phyloP scores from a whole-genome alignment of 2,888 invertebrate genomes.

The Orthonychiurus folsomi region DNA sequence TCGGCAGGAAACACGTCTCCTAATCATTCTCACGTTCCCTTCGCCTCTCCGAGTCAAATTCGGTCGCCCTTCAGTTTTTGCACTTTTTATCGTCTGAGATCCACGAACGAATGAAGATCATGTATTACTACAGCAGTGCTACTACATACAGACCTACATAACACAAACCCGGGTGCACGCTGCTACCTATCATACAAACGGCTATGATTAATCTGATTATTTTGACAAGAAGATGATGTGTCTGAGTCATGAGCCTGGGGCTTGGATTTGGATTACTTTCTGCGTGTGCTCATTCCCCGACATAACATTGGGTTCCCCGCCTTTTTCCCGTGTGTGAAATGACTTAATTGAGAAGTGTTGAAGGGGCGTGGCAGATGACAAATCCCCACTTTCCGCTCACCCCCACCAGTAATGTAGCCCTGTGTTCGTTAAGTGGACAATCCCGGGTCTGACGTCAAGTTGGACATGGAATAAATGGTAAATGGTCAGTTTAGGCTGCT shows the following conservation, averaged over 20 bases:
- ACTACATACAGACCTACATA: no score
- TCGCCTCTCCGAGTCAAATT: neutral
- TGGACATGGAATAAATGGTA: constrained; percentile 6
- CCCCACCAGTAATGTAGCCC: no score
- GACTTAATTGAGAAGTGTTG: constrained; percentile 25
- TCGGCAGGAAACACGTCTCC: neutral
- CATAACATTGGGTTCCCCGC: no score
- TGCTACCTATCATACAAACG: neutral
- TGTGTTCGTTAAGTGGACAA: no score
- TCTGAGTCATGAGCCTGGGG: no score
- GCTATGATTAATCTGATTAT: neutral
- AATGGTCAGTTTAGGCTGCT: neutral
- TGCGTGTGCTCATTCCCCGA: neutral
- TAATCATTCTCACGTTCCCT: neutral
- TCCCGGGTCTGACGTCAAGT: no score
- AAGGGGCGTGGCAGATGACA: constrained; percentile 24
- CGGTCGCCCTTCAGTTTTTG: no score
- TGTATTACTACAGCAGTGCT: no score
- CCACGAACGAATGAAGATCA: no score
- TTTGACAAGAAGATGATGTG: neutral
- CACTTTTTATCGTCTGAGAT: no score
- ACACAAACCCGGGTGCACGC: neutral
- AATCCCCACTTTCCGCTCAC: constrained; percentile 17
- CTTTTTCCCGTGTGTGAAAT: constrained; percentile 24
- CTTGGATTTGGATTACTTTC: no score